Conservation (phyloP, 2,113 vertebrate species). For the Penelope pileata region DNA sequence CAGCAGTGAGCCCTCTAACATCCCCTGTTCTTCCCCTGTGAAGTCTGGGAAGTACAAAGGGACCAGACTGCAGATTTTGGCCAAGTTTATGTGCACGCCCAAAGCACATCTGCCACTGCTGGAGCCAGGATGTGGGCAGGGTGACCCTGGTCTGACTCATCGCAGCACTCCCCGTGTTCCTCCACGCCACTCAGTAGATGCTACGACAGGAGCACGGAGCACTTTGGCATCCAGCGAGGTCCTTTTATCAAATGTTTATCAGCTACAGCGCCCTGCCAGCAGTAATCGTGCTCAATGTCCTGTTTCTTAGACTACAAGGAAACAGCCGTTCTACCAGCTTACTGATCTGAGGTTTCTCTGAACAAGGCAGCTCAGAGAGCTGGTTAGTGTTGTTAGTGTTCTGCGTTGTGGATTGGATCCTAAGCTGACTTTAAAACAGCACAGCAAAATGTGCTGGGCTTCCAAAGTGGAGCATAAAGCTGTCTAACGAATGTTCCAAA, state of each 20-base stretch:
- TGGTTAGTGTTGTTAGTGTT: background rate
- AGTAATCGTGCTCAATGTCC: background rate
- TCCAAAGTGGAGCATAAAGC: background rate
- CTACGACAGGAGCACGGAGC: background rate
- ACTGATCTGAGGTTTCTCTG: background rate
- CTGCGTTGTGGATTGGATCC: background rate
- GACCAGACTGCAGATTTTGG: background rate
- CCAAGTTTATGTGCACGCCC: background rate
- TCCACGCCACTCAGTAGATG: background rate
- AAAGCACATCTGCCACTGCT: background rate
- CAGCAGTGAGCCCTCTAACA: background rate
- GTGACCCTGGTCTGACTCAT: background rate
- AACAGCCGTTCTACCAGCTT: background rate
- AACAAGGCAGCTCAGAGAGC: background rate
- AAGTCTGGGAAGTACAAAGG: background rate
- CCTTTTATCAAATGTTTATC: background rate
- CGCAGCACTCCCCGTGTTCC: background rate
- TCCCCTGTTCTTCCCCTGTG: background rate
- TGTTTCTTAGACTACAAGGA: background rate
- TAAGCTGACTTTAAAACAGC: conserved; percentile 31
- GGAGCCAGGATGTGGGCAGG: background rate
- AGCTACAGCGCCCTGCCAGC: background rate
- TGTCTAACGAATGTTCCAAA: background rate
- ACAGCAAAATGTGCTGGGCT: background rate
- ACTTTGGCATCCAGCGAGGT: background rate